phyloP scores from a whole-genome alignment of 2,113 vertebrate genomes.

The Camelus dromedarius region DNA sequence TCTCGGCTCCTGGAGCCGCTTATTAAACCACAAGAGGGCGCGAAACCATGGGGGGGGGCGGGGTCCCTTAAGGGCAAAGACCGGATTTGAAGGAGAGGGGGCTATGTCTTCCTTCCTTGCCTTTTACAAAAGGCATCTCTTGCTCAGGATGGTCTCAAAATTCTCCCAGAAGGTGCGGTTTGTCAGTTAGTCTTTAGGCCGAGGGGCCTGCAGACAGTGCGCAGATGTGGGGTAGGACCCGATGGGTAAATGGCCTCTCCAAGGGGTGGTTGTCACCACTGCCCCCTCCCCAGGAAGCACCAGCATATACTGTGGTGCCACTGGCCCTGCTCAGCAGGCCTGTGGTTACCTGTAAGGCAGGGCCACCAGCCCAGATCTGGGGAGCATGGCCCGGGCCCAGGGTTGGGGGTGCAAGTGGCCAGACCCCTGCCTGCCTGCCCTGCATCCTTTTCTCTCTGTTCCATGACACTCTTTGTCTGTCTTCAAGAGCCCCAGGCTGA shows the following conservation, averaged over 20 bases:
- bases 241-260: background rate
- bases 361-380: background rate
- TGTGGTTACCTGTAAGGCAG: constrained; percentile 1
- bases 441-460: background rate
- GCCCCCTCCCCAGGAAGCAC: background rate
- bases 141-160: background rate
- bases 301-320: background rate
- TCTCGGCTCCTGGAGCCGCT: constrained; percentile 12
- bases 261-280: background rate
- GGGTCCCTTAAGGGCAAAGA: constrained; percentile 67
- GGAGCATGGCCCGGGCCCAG: background rate
- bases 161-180: background rate
- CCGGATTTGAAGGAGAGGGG: background rate
- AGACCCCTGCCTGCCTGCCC: background rate
- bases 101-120: background rate
- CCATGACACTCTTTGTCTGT: constrained; percentile 59
- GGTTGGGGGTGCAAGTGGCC: background rate
- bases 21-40: constrained; percentile 78
- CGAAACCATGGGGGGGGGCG: background rate
- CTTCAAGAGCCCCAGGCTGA: constrained; percentile 52
- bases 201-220: background rate
- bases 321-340: background rate
- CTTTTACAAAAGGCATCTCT: background rate
- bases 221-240: background rate
- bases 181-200: background rate